phyloP scores from a whole-genome alignment of 2,113 vertebrate species.

The Ariopsis seemanni region DNA sequence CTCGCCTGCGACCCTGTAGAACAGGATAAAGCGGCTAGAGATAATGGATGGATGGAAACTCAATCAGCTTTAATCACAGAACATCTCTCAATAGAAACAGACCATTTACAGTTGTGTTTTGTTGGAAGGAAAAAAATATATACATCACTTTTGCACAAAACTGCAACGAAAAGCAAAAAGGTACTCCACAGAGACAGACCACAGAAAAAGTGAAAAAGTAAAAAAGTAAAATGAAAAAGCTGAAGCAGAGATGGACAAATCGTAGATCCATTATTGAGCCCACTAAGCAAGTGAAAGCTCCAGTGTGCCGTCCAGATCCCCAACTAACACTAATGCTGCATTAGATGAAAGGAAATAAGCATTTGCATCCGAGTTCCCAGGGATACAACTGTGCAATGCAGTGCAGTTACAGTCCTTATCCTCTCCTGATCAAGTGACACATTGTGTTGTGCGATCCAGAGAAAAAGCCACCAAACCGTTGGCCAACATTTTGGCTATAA shows the following conservation, averaged over 20 bases:
- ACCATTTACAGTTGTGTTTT: too few relatives aligned
- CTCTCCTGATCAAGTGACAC: background rate
- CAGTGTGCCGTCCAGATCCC: background rate
- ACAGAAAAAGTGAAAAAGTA: background rate
- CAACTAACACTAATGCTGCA: background rate
- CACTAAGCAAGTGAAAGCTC: background rate
- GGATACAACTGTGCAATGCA: too few relatives aligned
- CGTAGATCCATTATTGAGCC: background rate
- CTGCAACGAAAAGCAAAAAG: background rate
- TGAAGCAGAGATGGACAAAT: conserved; percentile 6
- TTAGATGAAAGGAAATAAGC: background rate
- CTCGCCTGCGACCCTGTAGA: too few relatives aligned
- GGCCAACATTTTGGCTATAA: background rate
- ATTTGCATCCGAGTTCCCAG: background rate
- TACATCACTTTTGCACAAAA: background rate
- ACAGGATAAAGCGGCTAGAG: too few relatives aligned
- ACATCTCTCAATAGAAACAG: too few relatives aligned
- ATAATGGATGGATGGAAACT: too few relatives aligned
- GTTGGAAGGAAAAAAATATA: background rate
- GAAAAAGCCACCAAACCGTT: background rate
- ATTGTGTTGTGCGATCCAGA: background rate
- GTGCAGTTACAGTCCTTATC: background rate
- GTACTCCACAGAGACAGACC: background rate
- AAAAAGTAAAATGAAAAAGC: background rate
- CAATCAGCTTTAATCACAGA: too few relatives aligned